Evolutionary conservation across 2,888 invertebrate genomes (phyloP).

Genomic region (Cryptus viduatorius): DNA sequence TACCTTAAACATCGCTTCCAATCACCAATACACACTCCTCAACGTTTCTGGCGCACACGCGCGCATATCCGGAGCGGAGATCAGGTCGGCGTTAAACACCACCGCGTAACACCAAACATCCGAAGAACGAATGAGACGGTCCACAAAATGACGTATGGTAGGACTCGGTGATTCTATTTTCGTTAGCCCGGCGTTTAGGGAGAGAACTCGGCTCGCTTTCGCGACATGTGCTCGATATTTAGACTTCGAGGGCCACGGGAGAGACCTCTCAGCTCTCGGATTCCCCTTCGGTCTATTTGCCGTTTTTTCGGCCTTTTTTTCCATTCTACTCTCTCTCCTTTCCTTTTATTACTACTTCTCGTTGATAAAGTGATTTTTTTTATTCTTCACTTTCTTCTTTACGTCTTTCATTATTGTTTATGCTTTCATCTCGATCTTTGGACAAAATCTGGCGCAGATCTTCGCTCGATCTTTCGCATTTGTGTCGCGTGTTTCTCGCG

Average conservation of each 20-base stretch:
- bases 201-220: conserved; percentile 68
- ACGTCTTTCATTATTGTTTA: conserved; percentile 18
- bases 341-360: conserved; percentile 17
- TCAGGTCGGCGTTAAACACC: conserved; percentile 66
- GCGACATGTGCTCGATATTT: conserved; percentile 83
- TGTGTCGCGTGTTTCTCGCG: not conserved
- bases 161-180: conserved; percentile 80
- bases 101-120: conserved; percentile 75
- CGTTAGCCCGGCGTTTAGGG: conserved; percentile 76
- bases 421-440: not conserved
- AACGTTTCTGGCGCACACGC: conserved; percentile 40
- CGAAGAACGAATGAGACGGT: conserved; percentile 46
- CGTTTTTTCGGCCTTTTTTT: conserved; percentile 30
- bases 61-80: conserved; percentile 46
- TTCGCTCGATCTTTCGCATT: conserved; percentile 4
- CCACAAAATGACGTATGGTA: conserved; percentile 81
- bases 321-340: conserved; percentile 19
- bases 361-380: not conserved
- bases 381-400: conserved; percentile 46
- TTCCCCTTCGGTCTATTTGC: conserved; percentile 54
- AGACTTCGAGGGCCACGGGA: conserved; percentile 71
- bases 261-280: conserved; percentile 51
- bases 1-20: not conserved
- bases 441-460: conserved; percentile 30
- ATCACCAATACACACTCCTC: conserved; percentile 38